Evolutionary conservation across 1,140 invertebrate species (phyloP), one percentile per base, ranked within the genome.

Genomic region (Belonocnema kinseyi): DNA sequence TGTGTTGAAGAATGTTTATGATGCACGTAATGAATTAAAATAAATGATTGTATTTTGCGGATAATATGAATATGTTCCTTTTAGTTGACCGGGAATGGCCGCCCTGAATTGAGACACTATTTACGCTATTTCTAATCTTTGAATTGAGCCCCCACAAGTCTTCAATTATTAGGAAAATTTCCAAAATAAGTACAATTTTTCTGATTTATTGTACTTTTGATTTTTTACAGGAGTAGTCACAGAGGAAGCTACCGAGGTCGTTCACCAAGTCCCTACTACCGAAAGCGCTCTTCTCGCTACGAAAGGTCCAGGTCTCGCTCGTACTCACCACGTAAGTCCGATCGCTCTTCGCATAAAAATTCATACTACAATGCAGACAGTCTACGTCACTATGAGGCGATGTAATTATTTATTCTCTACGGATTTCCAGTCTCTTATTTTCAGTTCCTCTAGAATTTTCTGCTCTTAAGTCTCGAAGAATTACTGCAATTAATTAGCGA

Each of bases 281-380:
- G 92, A 58, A 91, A 93, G 73, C 93, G 93, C 33, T 87, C 92
- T 33, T 87, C 92, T 21, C 91, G 93, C 52, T 96, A 96, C 86
- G 95, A 96, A 80, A 93, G 95, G 71, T 96, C 95, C 21, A 92
- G 96, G 83, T 96, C 96, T 82, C 94, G 96, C 80, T 97, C 96
- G 83, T 97, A 97, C 91, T 96, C 96, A 80, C 96, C 96, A 90
- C 95, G 96, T 97, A 94, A 95, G 94, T 95, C 83, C 82, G 79
- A 80, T 77, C 77, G 77, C 70, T 52, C 75, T 50, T 78, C 33
- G 58, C 61, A 80, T 77, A 80, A 73, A 66, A 50, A 75, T 82
- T 78, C 53, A 70, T 77, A 33, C 75, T 82, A 76, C 77, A 82
- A 86, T 87, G 87, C 85, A 86, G 87, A 84, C 81, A 86, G 84